phyloP scores from a whole-genome alignment of 64 coral and sea anemone species.

The Pocillopora damicornis region DNA sequence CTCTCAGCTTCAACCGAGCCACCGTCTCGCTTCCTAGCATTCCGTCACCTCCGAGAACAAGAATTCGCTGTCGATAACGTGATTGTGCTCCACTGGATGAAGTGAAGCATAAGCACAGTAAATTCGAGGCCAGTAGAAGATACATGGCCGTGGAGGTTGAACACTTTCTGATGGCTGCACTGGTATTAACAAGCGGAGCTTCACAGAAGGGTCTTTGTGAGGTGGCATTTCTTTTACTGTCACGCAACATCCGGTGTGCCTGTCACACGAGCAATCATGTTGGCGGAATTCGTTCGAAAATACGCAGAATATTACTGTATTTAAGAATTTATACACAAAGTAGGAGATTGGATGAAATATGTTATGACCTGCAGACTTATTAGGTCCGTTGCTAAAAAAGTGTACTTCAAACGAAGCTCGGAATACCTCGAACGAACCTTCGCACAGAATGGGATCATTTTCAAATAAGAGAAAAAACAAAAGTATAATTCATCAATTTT shows the following conservation, averaged over 20 bases:
- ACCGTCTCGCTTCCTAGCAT: conserved; percentile 89
- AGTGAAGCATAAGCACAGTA: neutral
- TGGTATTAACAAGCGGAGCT: neutral
- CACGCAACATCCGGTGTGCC: neutral
- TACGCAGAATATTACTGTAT: no score
- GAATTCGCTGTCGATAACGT: conserved; percentile 12
- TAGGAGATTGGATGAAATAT: no score
- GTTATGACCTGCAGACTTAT: no score
- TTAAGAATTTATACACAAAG: no score
- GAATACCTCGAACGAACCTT: no score
- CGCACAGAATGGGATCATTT: no score
- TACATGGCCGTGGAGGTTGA: neutral
- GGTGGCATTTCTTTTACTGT: neutral
- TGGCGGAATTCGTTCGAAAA: no score
- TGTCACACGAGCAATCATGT: no score
- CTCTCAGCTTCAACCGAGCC: conserved; percentile 47
- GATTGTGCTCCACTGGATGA: neutral
- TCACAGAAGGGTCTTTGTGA: neutral
- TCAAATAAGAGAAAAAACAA: no score
- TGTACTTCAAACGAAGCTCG: no score
- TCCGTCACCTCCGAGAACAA: conserved; percentile 93
- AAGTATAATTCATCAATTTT: no score
- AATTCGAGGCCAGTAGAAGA: neutral
- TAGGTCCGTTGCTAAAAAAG: no score
- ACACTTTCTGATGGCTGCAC: neutral